A percentile compares a stretch with the other conserved stretches of the same genome.
Conservation (phyloP, 2,888 invertebrate species). For the Seira musarum region DNA sequence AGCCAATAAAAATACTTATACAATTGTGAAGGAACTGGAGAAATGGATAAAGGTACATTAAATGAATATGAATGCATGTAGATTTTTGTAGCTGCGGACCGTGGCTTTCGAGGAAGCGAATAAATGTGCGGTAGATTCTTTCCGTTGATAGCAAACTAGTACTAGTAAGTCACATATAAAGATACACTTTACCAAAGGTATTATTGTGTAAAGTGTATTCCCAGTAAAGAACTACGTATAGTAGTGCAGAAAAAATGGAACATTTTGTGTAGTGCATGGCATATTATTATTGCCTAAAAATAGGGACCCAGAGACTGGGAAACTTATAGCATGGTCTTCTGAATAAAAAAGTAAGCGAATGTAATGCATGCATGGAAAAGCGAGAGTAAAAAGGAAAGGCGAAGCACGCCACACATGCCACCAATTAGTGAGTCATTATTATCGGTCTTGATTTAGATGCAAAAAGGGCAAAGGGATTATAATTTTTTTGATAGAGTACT, state of each 20-base stretch:
- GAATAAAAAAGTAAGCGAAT: not conserved
- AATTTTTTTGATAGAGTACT: too few relatives aligned
- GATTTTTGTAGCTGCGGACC: too few relatives aligned
- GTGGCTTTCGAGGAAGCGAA: not conserved
- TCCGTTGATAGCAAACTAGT: slow-evolving; percentile 33
- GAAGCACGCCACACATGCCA: slow-evolving; percentile 35
- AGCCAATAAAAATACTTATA: slow-evolving; percentile 10
- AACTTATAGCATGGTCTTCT: too few relatives aligned
- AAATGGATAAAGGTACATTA: too few relatives aligned
- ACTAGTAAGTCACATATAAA: too few relatives aligned
- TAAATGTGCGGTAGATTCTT: slow-evolving; percentile 34
- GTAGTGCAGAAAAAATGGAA: not conserved
- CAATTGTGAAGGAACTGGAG: too few relatives aligned
- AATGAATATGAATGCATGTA: too few relatives aligned
- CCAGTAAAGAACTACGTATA: not conserved
- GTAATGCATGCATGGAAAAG: not conserved
- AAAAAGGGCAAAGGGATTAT: not conserved
- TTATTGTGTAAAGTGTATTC: slow-evolving; percentile 19
- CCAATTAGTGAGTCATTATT: slow-evolving; percentile 47
- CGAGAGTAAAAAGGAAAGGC: slow-evolving; percentile 11
- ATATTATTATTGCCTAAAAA: not conserved
- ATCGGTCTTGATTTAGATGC: slow-evolving; percentile 31
- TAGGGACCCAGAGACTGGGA: not conserved
- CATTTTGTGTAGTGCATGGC: not conserved
- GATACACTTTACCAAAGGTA: not conserved